These are phyloP conservation scores for Aphelinus certus DNA, from an alignment of 1,140 invertebrate genomes.

Conservation along the genomic window DNA sequence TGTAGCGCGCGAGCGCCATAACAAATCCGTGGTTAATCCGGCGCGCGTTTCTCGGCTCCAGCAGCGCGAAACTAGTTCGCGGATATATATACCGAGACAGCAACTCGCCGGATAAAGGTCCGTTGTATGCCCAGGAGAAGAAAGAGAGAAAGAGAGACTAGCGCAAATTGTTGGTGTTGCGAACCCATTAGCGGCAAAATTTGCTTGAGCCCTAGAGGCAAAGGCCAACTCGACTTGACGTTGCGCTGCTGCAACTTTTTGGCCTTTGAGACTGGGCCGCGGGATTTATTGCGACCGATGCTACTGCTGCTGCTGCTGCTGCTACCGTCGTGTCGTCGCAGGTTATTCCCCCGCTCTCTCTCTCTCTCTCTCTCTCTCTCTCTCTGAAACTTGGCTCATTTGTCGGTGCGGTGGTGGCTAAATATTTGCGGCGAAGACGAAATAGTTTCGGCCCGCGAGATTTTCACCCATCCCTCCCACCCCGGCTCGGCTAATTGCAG, in stretches of 20 bases:
- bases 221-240: background rate
- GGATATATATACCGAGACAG: background rate
- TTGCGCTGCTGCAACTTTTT: conserved; percentile 26
- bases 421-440: conserved; percentile 14
- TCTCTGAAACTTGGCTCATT: conserved; percentile 17
- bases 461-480: background rate
- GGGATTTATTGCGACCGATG: conserved; percentile 7
- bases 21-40: conserved; percentile 21
- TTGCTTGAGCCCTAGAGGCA: conserved; percentile 24
- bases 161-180: conserved; percentile 31
- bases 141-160: conserved; percentile 9
- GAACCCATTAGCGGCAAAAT: conserved; percentile 29
- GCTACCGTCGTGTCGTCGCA: no score
- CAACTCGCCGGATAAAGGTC: conserved; percentile 21
- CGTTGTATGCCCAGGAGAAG: background rate
- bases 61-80: conserved; percentile 24
- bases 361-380: no score
- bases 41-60: background rate
- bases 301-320: no score
- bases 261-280: conserved; percentile 7
- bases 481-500: no score
- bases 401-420: background rate
- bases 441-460: conserved; percentile 16
- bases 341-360: conserved; percentile 6
- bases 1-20: background rate